Base-by-base conservation (phyloP, 2,797 vertebrate species). In the Limosa lapponica region DNA sequence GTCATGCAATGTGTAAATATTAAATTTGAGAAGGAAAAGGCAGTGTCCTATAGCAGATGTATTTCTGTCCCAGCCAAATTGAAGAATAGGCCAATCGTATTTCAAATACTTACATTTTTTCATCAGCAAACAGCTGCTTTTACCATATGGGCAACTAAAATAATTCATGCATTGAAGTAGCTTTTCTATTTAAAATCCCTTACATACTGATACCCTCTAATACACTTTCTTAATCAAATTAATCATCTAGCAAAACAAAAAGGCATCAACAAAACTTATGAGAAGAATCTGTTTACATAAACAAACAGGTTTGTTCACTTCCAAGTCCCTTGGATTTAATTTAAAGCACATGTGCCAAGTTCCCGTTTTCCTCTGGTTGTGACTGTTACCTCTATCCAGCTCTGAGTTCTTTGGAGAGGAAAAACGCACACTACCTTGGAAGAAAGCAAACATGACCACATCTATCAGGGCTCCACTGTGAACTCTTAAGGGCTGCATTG, bases 141-240 rank as follows among this genome's bases (percentile, higher is more conserved):
- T 58, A 83, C 72, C 27, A 83, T 36, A 74, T 25, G 28, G 44
- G 25, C 36, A 81, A 74, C 51, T 61, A 46, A 84, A 44, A 9
- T 81, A 73, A 32, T 55, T 85, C 34, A 55, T 32, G 41, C 3
- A 13, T 49, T 57, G 86, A 92, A 92, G 59, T 7, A 77, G 74
- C 67, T 90, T 88, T 75, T 67, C 82, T 48, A n/a, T 85, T 75
- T 64, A 67, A 91, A 87, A 86, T 44, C 72, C 19, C 34, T 87
- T 75, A 70, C 28, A 44, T 67, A 43, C n/a, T 55, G 67, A 70
- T 80, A 95, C 23, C 15, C 64, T 30, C 48, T 37, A 55, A 73
- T 37, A 79, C 8, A 71, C 3, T 3, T 67, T 59, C 48, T 93
- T 64, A 82, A 87, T 10, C 32, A 89, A 88, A 87, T n/a, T 20